phyloP scores from a whole-genome alignment of 2,888 invertebrate species.

The Drosophila nigricruria region DNA sequence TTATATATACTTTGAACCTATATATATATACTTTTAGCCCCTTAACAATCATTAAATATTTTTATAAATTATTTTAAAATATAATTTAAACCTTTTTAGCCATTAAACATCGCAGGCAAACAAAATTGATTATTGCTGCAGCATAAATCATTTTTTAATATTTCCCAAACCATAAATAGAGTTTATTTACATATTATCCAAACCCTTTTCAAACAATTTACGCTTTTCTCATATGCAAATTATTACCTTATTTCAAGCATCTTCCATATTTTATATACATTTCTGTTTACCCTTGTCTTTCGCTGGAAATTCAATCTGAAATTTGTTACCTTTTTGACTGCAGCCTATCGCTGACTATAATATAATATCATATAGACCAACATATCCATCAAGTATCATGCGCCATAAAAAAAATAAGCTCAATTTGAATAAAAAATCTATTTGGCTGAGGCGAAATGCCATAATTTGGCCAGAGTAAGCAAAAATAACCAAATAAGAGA shows the following conservation, averaged over 20 bases:
- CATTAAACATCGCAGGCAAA: background rate
- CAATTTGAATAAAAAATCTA: slow-evolving; percentile 77
- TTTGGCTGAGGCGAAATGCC: slow-evolving; percentile 41
- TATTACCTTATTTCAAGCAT: slow-evolving; percentile 15
- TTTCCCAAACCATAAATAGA: background rate
- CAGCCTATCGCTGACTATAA: background rate
- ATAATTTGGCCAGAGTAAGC: slow-evolving; percentile 42
- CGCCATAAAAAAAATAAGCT: slow-evolving; percentile 16
- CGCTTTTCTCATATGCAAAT: slow-evolving; percentile 34
- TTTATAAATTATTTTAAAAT: background rate
- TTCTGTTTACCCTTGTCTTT: background rate
- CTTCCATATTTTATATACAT: background rate
- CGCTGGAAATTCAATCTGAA: slow-evolving; percentile 19
- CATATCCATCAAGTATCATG: slow-evolving; percentile 48
- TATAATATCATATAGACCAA: slow-evolving; percentile 7
- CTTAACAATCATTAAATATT: background rate
- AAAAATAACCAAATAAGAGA: slow-evolving; percentile 5
- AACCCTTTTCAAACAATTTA: slow-evolving; percentile 23
- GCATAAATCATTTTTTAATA: slow-evolving; percentile 22
- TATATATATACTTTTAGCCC: too few species aligned
- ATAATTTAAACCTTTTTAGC: background rate
- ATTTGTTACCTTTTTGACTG: slow-evolving; percentile 31
- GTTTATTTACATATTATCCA: background rate
- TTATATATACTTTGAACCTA: too few species aligned
- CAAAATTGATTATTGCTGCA: background rate